Evolutionary conservation across 1,140 invertebrate genomes (phyloP), one percentile per base, ranked within the genome.

Genomic region (Ips nitidus): DNA sequence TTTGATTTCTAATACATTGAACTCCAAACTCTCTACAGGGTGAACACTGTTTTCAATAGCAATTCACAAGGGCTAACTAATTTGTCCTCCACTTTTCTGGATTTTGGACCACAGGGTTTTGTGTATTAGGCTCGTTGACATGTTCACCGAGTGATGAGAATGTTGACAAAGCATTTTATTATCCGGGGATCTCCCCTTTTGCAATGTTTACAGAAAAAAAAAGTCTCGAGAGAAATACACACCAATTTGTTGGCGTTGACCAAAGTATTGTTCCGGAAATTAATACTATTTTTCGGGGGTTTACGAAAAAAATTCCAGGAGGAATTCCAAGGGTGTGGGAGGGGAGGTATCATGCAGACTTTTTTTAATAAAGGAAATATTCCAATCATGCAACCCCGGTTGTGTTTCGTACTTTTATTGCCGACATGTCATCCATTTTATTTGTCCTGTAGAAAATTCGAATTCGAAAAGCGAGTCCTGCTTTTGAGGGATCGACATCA

Each of bases 161-260:
- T 60, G 66, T 68, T 68, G 66, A 68, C 66, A 61, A 68, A 68
- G 66, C 66, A 68, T 68, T 68, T 68, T 68, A 68, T 68, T 61
- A 68, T 68, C 66, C 66, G 37, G 57, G 58, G 43, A 55, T 61
- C 58, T 53, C 58, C 58, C 66, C 66, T 43, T 42, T 38, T 53
- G 37, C 45, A 52, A 68, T 68, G 57, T 68, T 68, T 60, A 68
- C 66, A 68, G 36, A 5, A 56, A 3, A 65, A 41, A 56, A 61
- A 61, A 5, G 5, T 8, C 56, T 52, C 8, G 6, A n/a, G 22
- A 52, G 52, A 62, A 62, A 50, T 37, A 39, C 45, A 3, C 4
- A 38, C 36, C n/a, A 4, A 7, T 58, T 55, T 47, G 45, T 47
- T n/a, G 5, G n/a, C n/a, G 6, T 60, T 22, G 37, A 39, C 42